Evolutionary conservation across 1,140 invertebrate species (phyloP).

Genomic region (silkworm (Bombyx mori)): DNA sequence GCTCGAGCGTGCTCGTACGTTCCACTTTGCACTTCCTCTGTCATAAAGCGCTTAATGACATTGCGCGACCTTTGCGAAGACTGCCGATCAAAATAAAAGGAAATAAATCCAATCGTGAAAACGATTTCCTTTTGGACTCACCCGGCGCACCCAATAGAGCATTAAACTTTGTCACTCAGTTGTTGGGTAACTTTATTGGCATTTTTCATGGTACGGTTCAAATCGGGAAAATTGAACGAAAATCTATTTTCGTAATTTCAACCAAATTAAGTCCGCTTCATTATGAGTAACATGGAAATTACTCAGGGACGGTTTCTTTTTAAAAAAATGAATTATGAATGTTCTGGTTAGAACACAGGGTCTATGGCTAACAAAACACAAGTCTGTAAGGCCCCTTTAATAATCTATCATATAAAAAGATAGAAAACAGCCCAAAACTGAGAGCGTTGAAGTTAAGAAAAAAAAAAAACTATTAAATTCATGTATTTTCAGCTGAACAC

Average conservation of each 20-base stretch:
- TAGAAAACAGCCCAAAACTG: too few relatives aligned
- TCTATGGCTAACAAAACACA: too few relatives aligned
- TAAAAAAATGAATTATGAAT: background rate
- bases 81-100: conserved; percentile 39
- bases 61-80: conserved; percentile 32
- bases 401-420: too few relatives aligned
- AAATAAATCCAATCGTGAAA: conserved; percentile 41
- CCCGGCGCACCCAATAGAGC: conserved; percentile 11
- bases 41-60: conserved; percentile 55
- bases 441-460: too few relatives aligned
- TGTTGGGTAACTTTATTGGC: conserved; percentile 7
- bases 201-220: conserved; percentile 5
- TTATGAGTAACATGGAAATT: background rate
- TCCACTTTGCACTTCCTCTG: conserved; percentile 49
- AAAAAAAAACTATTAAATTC: too few relatives aligned
- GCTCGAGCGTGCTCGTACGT: conserved; percentile 40
- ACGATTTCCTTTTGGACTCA: conserved; percentile 19
- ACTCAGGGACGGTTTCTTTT: background rate
- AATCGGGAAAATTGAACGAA: background rate
- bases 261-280: background rate
- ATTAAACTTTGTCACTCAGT: conserved; percentile 12
- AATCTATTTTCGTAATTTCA: background rate
- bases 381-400: too few relatives aligned
- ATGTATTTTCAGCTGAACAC: too few relatives aligned
- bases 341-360: too few relatives aligned